Percentiles rank a stretch among this genome's conserved stretches.
These are phyloP conservation scores for Synanthedon tipuliformis DNA, from an alignment of 2,888 invertebrate genomes.

Conservation along the genomic window DNA sequence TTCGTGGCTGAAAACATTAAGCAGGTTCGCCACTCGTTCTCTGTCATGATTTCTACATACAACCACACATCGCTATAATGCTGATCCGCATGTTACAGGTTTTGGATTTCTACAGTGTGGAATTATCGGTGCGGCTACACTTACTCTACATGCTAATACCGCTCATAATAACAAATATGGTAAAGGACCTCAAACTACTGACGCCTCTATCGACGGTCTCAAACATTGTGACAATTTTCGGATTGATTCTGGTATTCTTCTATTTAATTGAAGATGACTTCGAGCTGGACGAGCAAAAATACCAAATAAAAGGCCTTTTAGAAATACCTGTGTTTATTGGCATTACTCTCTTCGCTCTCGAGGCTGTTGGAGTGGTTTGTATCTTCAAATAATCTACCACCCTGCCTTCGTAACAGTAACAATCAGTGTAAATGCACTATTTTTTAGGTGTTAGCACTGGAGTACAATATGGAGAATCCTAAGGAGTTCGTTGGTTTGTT, in stretches of 20 bases:
- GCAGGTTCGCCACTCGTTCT: slow-evolving; percentile 37
- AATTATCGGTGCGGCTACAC: slow-evolving; percentile 57
- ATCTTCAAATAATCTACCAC: not conserved
- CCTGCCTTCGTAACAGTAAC: not conserved
- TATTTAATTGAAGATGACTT: slow-evolving; percentile 76
- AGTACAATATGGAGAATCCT: slow-evolving; percentile 92
- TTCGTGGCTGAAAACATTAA: slow-evolving; percentile 79
- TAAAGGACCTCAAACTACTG: slow-evolving; percentile 79
- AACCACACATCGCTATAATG: no score
- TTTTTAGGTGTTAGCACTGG: slow-evolving; percentile 84
- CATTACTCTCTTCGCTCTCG: slow-evolving; percentile 88
- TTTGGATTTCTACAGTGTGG: slow-evolving; percentile 43
- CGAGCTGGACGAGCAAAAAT: slow-evolving; percentile 47
- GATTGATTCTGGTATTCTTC: slow-evolving; percentile 79
- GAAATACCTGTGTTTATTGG: slow-evolving; percentile 86
- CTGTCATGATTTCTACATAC: no score
- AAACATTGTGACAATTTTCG: slow-evolving; percentile 78
- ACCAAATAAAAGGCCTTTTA: slow-evolving; percentile 50
- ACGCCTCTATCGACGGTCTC: slow-evolving; percentile 85
- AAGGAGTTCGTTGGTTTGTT: slow-evolving; percentile 78
- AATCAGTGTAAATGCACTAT: not conserved
- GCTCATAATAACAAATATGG: slow-evolving; percentile 72
- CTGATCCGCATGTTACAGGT: slow-evolving; percentile 35
- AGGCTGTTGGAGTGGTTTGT: slow-evolving; percentile 80
- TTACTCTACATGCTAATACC: slow-evolving; percentile 72